These are phyloP conservation scores for Epicampocera succincta DNA, from an alignment of 2,888 invertebrate genomes.

Conservation along the genomic window DNA sequence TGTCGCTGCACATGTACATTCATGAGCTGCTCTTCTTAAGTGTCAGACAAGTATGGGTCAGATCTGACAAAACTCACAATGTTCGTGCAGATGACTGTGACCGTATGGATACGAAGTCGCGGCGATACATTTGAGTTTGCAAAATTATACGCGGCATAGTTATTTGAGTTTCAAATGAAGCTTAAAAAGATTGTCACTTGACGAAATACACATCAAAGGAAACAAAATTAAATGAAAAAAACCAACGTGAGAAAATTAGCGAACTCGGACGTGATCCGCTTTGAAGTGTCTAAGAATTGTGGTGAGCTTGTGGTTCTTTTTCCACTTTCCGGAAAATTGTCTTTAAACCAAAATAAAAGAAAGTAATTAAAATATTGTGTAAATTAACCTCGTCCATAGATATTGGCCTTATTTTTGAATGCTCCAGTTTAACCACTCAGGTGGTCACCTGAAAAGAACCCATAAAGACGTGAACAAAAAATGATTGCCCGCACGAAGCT, in stretches of 20 bases:
- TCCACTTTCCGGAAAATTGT: conserved; percentile 21
- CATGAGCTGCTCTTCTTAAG: conserved; percentile 33
- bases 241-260: conserved; percentile 70
- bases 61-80: conserved; percentile 49
- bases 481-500: too few species aligned
- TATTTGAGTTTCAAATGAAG: conserved; percentile 24
- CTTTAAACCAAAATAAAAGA: too few species aligned
- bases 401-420: conserved; percentile 53
- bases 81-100: too few species aligned
- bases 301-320: not conserved
- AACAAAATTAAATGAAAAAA: conserved; percentile 16
- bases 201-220: conserved; percentile 13
- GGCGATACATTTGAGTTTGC: conserved; percentile 36
- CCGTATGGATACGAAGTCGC: not conserved
- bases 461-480: conserved; percentile 16
- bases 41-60: conserved; percentile 67
- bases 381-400: conserved; percentile 48
- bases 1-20: not conserved
- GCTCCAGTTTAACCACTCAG: conserved; percentile 29
- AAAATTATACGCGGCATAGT: conserved; percentile 49
- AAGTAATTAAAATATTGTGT: conserved; percentile 34
- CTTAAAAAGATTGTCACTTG: conserved; percentile 44
- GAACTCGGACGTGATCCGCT: conserved; percentile 60
- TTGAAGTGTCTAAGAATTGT: conserved; percentile 29
- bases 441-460: conserved; percentile 54